Evolutionary conservation across 2,797 vertebrate genomes (phyloP).

Genomic region (Silurus lanzhouensis): DNA sequence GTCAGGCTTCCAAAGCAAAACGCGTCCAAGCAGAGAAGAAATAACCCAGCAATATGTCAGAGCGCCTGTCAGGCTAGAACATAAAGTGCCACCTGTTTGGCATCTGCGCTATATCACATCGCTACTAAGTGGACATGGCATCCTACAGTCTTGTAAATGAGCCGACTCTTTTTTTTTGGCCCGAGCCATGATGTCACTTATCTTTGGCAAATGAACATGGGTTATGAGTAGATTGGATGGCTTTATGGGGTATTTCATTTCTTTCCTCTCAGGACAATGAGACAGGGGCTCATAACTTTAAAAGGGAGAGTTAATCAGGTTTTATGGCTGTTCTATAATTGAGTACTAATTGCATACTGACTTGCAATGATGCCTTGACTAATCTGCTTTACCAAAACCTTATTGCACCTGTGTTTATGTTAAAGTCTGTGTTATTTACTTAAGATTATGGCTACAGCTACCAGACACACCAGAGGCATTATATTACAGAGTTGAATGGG

Average conservation of each 20-base stretch:
- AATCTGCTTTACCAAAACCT: neutral
- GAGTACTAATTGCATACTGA: neutral
- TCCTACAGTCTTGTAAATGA: conserved; percentile 60
- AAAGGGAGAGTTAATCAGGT: neutral
- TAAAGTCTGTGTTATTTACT: neutral
- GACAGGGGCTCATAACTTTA: conserved; percentile 8
- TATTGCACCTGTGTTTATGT: neutral
- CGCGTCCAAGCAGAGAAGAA: conserved; percentile 7
- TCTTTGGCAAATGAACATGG: conserved; percentile 49
- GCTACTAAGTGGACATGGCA: conserved; percentile 60
- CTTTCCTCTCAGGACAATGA: neutral
- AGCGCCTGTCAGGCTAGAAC: neutral
- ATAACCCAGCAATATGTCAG: neutral
- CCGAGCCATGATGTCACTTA: conserved; percentile 51
- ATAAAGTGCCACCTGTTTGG: conserved; percentile 37
- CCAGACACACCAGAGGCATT: neutral
- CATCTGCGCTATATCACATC: conserved; percentile 56
- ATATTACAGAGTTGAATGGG: conserved; percentile 1
- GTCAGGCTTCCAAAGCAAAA: neutral
- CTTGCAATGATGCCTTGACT: neutral
- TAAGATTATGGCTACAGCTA: neutral
- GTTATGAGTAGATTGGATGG: conserved; percentile 30
- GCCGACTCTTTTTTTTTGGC: conserved; percentile 62
- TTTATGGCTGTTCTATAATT: neutral
- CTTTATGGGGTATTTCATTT: conserved; percentile 39